Percentiles rank a stretch among this genome's conserved stretches.
Evolutionary conservation across 2,888 invertebrate species (phyloP).

Genomic region (Halocaridina rubra): DNA sequence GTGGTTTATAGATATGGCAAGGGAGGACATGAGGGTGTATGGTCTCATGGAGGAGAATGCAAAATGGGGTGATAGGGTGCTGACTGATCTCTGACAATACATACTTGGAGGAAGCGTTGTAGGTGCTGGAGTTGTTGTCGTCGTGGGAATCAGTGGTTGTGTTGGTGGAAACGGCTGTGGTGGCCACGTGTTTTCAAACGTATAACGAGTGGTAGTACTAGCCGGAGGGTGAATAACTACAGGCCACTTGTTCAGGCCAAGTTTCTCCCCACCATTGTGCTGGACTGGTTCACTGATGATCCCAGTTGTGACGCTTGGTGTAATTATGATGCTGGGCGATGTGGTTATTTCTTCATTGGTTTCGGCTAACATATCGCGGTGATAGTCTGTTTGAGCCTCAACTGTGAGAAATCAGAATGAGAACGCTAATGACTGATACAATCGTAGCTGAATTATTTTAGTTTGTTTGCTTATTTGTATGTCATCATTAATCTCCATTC

Average conservation of each 20-base stretch:
- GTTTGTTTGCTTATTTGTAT: too few species aligned
- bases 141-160: not conserved
- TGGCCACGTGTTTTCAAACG: too few species aligned
- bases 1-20: too few species aligned
- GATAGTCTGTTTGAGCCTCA: slow-evolving; percentile 85
- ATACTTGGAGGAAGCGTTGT: slow-evolving; percentile 62
- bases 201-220: not conserved
- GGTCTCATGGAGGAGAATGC: too few species aligned
- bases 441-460: not conserved
- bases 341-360: slow-evolving; percentile 46
- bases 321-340: slow-evolving; percentile 35
- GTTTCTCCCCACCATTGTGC: not conserved
- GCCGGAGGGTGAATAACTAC: not conserved
- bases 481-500: too few species aligned
- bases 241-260: not conserved
- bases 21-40: too few species aligned
- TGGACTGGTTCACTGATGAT: slow-evolving; percentile 16
- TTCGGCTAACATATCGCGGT: slow-evolving; percentile 71
- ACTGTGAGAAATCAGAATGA: not conserved
- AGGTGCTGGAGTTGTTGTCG: slow-evolving; percentile 43
- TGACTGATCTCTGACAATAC: too few species aligned
- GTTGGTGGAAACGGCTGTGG: not conserved
- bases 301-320: slow-evolving; percentile 7
- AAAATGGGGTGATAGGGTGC: too few species aligned
- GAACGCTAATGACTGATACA: not conserved